Percentiles rank a stretch among this genome's conserved stretches.
These are phyloP conservation scores for Camelus dromedarius DNA, from an alignment of 2,113 vertebrate species.

Conservation along the genomic window DNA sequence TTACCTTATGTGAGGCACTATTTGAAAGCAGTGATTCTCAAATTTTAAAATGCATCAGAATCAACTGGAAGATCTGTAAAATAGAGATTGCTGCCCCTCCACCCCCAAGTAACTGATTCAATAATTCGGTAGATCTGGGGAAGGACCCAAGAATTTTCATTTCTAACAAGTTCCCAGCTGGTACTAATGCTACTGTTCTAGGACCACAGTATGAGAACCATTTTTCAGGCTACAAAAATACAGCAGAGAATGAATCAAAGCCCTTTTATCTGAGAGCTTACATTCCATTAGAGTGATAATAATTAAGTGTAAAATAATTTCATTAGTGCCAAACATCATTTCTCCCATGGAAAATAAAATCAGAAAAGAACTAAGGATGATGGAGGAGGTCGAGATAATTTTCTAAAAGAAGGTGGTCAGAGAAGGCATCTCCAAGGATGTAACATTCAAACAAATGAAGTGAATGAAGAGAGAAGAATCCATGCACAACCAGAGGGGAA, in stretches of 20 bases:
- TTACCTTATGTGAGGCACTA: background rate
- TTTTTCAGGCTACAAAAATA: background rate
- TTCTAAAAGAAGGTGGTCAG: background rate
- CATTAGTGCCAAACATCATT: background rate
- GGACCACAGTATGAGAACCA: background rate
- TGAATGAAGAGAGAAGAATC: background rate
- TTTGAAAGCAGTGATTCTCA: conserved; percentile 16
- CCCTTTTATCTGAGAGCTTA: no score
- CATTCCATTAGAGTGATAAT: background rate
- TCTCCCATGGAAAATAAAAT: background rate
- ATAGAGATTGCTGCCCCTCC: background rate
- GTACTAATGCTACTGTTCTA: background rate
- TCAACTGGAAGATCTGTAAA: background rate
- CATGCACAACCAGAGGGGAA: background rate
- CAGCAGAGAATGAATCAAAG: background rate
- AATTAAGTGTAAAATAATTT: background rate
- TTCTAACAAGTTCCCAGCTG: background rate
- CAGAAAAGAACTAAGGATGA: background rate
- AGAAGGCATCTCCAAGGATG: background rate
- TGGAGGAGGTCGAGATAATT: background rate
- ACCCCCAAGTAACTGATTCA: background rate
- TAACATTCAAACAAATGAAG: background rate
- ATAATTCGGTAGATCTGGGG: background rate
- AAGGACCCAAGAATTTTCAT: background rate
- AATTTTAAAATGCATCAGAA: background rate